These are phyloP conservation scores for Cydia splendana DNA, from an alignment of 1,140 invertebrate species.

Conservation along the genomic window DNA sequence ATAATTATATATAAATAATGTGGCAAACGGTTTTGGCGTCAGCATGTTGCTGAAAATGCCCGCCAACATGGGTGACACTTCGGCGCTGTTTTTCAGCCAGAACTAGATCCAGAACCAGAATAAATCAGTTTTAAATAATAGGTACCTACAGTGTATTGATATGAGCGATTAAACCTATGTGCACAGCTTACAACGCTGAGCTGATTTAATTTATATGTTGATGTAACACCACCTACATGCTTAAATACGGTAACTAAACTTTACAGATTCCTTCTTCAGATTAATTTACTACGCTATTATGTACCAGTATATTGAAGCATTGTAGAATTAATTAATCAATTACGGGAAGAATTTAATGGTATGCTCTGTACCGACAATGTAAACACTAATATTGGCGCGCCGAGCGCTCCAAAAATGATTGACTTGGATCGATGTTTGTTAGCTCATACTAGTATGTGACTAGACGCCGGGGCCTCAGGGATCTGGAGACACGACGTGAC, in stretches of 20 bases:
- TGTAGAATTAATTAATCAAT: conserved; percentile 24
- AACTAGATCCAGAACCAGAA: no score
- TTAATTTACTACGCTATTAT: not conserved
- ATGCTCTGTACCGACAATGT: conserved; percentile 16
- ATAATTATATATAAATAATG: no score
- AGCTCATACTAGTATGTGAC: not conserved
- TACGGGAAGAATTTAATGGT: conserved; percentile 26
- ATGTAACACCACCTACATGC: no score
- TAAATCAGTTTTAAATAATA: no score
- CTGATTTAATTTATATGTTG: no score
- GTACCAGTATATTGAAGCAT: not conserved
- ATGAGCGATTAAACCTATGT: not conserved
- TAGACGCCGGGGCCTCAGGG: conserved; percentile 28
- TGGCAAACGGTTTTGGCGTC: no score
- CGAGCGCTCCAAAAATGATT: conserved; percentile 27
- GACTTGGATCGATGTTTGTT: conserved; percentile 22
- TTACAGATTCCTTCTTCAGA: not conserved
- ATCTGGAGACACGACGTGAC: conserved; percentile 37
- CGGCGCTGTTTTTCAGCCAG: no score
- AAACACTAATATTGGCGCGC: conserved; percentile 29
- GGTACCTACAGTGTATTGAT: not conserved
- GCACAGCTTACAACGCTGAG: not conserved
- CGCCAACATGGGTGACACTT: no score
- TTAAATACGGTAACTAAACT: not conserved
- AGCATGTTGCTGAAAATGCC: no score